These are phyloP conservation scores for Falco rusticolus DNA, from an alignment of 2,797 vertebrate species.

Conservation along the genomic window DNA sequence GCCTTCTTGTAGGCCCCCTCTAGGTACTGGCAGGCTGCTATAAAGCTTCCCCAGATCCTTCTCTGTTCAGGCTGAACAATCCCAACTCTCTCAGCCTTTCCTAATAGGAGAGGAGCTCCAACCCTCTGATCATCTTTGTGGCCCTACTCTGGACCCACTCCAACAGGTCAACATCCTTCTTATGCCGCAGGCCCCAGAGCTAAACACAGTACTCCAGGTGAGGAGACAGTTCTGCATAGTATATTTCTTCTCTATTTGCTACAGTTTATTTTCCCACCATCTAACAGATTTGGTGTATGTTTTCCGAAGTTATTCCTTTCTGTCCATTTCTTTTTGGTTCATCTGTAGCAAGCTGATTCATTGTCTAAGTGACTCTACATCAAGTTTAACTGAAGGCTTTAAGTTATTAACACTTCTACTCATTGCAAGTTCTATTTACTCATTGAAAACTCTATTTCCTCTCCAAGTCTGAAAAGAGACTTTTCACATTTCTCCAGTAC, in stretches of 20 bases:
- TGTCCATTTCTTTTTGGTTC: neutral
- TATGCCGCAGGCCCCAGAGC: no score
- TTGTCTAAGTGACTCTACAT: neutral
- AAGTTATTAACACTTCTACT: neutral
- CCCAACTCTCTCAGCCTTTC: no score
- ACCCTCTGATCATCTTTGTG: no score
- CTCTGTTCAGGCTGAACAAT: no score
- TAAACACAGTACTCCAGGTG: no score
- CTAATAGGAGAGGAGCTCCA: no score
- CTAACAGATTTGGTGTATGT: neutral
- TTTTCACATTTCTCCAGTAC: neutral
- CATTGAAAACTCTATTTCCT: neutral
- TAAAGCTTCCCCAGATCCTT: no score
- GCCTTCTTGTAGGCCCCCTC: no score
- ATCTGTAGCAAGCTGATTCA: neutral
- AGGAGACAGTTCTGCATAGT: neutral
- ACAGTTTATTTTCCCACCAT: neutral
- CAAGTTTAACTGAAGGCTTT: neutral
- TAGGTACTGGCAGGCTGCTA: no score
- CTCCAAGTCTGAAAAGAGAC: neutral
- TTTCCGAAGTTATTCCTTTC: neutral
- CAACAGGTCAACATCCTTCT: no score
- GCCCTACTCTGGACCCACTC: no score
- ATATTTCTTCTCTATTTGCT: neutral
- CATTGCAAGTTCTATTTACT: neutral